A percentile compares a stretch with the other conserved stretches of the same genome.
phyloP scores from a whole-genome alignment of 2,797 vertebrate genomes.

The Anisognathus igniventris region DNA sequence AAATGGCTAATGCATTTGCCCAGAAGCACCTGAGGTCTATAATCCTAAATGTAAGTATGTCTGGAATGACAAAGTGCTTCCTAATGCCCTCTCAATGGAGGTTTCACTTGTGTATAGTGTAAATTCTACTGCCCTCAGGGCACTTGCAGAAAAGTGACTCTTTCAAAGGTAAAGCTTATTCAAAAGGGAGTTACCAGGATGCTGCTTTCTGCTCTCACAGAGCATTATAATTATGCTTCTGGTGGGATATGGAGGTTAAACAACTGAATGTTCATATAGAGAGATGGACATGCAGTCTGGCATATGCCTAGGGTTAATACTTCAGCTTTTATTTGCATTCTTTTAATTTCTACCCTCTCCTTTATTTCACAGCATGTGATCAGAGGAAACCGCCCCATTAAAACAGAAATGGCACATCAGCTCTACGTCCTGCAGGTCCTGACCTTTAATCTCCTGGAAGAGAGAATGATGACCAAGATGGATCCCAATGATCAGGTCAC shows the following conservation, averaged over 20 bases:
- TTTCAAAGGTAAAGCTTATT: background rate
- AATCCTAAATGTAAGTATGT: conserved; percentile 63
- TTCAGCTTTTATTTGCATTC: background rate
- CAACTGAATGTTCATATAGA: background rate
- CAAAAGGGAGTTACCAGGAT: background rate
- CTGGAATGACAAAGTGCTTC: background rate
- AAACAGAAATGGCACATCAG: conserved; percentile 99
- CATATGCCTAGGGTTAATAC: background rate
- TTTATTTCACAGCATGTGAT: conserved; percentile 86
- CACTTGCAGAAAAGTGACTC: background rate
- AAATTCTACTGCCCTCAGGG: background rate
- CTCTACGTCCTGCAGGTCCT: conserved; percentile 95
- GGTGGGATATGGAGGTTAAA: background rate
- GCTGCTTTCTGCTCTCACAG: background rate
- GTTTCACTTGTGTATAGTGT: background rate
- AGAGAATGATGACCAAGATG: conserved; percentile 99
- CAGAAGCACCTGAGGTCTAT: conserved; percentile 90
- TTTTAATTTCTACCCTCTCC: background rate
- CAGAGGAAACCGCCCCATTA: conserved; percentile 94
- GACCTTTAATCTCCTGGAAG: conserved; percentile 97
- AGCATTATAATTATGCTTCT: background rate
- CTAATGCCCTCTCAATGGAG: background rate
- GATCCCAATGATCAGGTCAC: conserved; percentile 92
- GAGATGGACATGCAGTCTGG: background rate
- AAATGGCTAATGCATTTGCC: conserved; percentile 94